phyloP scores from a whole-genome alignment of 2,888 invertebrate species.

The Pedicia rivosa region DNA sequence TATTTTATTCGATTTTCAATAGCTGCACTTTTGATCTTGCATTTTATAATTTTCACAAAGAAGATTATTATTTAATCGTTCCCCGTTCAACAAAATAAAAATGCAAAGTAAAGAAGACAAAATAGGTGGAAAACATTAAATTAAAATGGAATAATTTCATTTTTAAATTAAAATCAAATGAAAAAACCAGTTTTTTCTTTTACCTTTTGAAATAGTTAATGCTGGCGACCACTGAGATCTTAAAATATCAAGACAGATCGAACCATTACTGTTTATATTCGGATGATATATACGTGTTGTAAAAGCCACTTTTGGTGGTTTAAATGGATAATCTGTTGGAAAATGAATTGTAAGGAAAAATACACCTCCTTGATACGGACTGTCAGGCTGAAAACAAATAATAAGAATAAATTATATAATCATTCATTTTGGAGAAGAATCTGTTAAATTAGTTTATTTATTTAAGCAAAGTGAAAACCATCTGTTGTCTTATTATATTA shows the following conservation, averaged over 20 bases:
- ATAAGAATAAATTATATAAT: constrained; percentile 9
- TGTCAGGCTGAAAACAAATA: constrained; percentile 70
- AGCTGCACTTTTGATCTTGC: constrained; percentile 1
- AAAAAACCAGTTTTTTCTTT: constrained; percentile 13
- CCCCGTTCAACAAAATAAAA: too few relatives aligned
- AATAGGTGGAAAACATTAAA: too few relatives aligned
- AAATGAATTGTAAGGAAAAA: constrained; percentile 99
- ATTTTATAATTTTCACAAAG: too few relatives aligned
- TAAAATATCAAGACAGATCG: constrained; percentile 99
- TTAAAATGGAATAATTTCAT: too few relatives aligned
- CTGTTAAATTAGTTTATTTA: too few relatives aligned
- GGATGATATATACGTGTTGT: constrained; percentile 99
- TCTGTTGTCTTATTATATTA: too few relatives aligned
- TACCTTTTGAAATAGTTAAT: constrained; percentile 99
- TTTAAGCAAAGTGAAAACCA: too few relatives aligned
- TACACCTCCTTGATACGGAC: constrained; percentile 99
- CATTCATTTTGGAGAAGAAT: too few relatives aligned
- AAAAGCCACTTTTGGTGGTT: constrained; percentile 99
- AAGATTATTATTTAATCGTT: too few relatives aligned
- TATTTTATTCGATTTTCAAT: constrained; percentile 2
- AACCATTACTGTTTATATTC: constrained; percentile 99
- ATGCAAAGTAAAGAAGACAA: too few relatives aligned
- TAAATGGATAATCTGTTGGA: constrained; percentile 99
- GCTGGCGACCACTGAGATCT: constrained; percentile 99
- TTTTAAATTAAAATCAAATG: too few relatives aligned